phyloP scores from a whole-genome alignment of 1,140 invertebrate species.

The Drosophila sechellia region DNA sequence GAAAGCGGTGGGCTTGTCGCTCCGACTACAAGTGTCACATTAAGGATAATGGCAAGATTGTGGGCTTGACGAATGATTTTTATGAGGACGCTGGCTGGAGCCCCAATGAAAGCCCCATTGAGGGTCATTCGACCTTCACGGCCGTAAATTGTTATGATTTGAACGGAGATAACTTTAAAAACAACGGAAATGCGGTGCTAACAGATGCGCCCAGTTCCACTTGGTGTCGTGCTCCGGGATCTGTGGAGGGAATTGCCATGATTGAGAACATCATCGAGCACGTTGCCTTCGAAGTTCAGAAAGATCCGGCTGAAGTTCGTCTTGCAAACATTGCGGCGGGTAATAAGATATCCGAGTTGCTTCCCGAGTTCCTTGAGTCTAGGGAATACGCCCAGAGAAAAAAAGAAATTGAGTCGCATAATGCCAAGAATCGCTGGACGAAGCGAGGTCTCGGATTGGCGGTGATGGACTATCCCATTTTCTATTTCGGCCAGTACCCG shows the following conservation, averaged over 20 bases:
- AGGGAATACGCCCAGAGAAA: slow-evolving; percentile 86
- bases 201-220: slow-evolving; percentile 89
- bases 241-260: slow-evolving; percentile 88
- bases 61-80: slow-evolving; percentile 87
- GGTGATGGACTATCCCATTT: slow-evolving; percentile 86
- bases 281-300: slow-evolving; percentile 88
- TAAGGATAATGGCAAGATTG: slow-evolving; percentile 88
- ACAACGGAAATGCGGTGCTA: slow-evolving; percentile 85
- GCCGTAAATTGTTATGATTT: slow-evolving; percentile 87
- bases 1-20: slow-evolving; percentile 87
- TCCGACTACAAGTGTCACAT: slow-evolving; percentile 87
- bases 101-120: slow-evolving; percentile 86
- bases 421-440: slow-evolving; percentile 88
- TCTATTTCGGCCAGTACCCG: slow-evolving; percentile 85
- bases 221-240: slow-evolving; percentile 87
- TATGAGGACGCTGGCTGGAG: slow-evolving; percentile 88
- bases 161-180: slow-evolving; percentile 85
- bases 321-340: slow-evolving; percentile 87
- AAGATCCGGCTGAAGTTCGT: slow-evolving; percentile 89
- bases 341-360: slow-evolving; percentile 79
- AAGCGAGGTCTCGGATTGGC: slow-evolving; percentile 87
- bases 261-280: slow-evolving; percentile 93
- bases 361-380: slow-evolving; percentile 65
- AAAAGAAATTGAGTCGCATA: slow-evolving; percentile 86
- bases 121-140: slow-evolving; percentile 79